Conservation (phyloP, 2,113 vertebrate genomes). For the Eulacestoma nigropectus region DNA sequence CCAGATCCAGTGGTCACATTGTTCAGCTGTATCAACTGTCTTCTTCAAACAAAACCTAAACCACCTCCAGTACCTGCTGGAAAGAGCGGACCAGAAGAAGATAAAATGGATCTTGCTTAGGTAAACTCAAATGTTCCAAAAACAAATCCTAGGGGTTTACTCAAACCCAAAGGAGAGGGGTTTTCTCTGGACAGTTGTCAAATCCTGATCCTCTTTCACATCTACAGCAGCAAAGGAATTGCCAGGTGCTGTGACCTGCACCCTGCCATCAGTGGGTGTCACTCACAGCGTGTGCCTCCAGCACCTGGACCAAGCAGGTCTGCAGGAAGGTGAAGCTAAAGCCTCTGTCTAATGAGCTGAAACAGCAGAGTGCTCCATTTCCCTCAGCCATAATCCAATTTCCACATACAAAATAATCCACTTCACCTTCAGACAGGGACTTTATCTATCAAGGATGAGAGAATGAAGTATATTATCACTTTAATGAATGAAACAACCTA, state of each 20-base stretch:
- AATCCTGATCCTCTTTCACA: neutral
- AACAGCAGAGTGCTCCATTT: slow-evolving; percentile 13
- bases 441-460: neutral
- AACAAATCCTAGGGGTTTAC: neutral
- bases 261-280: neutral
- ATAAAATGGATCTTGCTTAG: neutral
- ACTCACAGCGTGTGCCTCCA: rapidly evolving
- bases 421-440: neutral
- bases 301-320: neutral
- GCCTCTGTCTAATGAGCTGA: neutral
- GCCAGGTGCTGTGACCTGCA: neutral
- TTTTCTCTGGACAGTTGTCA: neutral
- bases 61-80: neutral
- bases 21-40: neutral
- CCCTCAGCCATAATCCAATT: slow-evolving; percentile 49
- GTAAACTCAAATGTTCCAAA: neutral
- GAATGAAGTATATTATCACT: slow-evolving; percentile 4
- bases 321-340: neutral
- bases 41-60: neutral
- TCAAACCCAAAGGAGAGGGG: neutral
- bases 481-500: slow-evolving; percentile 1
- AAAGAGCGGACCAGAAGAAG: neutral
- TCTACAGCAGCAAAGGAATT: neutral
- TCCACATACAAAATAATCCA: slow-evolving; percentile 38
- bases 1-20: neutral